Evolutionary conservation across 2,888 invertebrate species (phyloP), one percentile per base, ranked within the genome.

Genomic region (Rhagonycha fulva): DNA sequence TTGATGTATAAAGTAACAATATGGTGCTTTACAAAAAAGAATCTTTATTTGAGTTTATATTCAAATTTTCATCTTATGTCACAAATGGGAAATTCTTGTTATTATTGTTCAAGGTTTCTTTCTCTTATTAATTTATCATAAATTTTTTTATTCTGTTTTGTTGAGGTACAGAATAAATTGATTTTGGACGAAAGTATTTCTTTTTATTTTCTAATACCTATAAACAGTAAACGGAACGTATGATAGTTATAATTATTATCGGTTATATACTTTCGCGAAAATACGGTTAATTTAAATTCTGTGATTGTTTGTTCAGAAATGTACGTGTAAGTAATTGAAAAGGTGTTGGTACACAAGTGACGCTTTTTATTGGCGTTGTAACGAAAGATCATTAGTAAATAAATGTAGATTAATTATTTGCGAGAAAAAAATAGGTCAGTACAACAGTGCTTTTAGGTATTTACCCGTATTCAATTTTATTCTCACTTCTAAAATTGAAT

Each of bases 221-320:
- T 19, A 19, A 19, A 19, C 19, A 19, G 19, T 19, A 19, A 19
- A 19, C 1, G 1, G 19, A 19, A 19, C 2, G 19, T 19, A 19
- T 19, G 19, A 19, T 19, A 19, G 19, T 19, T 19, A 19, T 19
- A 19, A 47, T n/a, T 5, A 12, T 32, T 32, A 47, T 47, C 24
- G 11, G 63, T 61, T 61, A 14, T n/a, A 63, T 62, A 67, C 73
- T 62, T 71, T 28, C 69, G 74, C 32, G 1, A 32, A n/a, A 47
- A n/a, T n/a, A 0, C 47, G n/a, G 47, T 47, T n/a, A n/a, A 76
- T 78, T 78, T 74, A 60, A 78, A 78, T 76, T 76, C 74, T 61
- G 70, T 74, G 70, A 47, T 74, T 74, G 76, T 78, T 78, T 78
- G 76, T 71, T 60, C 14, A 66, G 71, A 68, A 14, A 28, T n/a